A percentile compares a stretch with the other conserved stretches of the same genome.
Conservation (phyloP, 2,113 vertebrate species). For the Onychostruthus taczanowskii region DNA sequence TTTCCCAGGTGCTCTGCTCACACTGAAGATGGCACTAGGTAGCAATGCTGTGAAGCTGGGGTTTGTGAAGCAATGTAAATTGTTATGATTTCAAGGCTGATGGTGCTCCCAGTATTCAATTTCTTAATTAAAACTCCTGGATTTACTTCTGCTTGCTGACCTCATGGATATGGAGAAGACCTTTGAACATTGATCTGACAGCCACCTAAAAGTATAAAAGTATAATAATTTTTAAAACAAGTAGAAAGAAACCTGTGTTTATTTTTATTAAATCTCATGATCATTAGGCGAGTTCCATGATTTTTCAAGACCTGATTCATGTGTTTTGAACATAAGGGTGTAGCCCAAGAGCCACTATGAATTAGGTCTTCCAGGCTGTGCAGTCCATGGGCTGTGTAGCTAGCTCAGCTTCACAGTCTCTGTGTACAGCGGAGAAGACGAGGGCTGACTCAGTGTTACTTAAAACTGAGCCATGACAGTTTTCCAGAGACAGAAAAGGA, state of each 20-base stretch:
- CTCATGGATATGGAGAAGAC: not conserved
- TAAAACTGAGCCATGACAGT: not conserved
- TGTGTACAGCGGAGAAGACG: not conserved
- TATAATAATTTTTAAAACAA: not conserved
- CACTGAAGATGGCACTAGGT: not conserved
- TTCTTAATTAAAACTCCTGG: conserved; percentile 7
- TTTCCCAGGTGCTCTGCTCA: not conserved
- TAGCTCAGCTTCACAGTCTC: not conserved
- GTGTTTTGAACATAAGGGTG: not conserved
- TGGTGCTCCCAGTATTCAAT: not conserved
- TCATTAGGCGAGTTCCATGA: not conserved
- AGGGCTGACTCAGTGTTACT: not conserved
- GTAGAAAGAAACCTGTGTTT: not conserved
- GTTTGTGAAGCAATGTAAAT: not conserved
- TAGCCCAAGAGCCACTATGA: not conserved
- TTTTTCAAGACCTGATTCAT: not conserved
- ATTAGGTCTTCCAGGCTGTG: not conserved
- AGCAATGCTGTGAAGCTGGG: not conserved
- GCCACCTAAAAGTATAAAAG: not conserved
- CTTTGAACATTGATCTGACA: not conserved
- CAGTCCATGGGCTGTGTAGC: not conserved
- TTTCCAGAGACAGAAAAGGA: not conserved
- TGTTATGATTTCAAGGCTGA: not conserved
- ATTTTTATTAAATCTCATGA: not conserved
- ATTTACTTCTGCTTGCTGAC: not conserved